A percentile compares a stretch with the other conserved stretches of the same genome.
Evolutionary conservation across 2,113 vertebrate species (phyloP).

Genomic region (Motacilla tschutschensis): DNA sequence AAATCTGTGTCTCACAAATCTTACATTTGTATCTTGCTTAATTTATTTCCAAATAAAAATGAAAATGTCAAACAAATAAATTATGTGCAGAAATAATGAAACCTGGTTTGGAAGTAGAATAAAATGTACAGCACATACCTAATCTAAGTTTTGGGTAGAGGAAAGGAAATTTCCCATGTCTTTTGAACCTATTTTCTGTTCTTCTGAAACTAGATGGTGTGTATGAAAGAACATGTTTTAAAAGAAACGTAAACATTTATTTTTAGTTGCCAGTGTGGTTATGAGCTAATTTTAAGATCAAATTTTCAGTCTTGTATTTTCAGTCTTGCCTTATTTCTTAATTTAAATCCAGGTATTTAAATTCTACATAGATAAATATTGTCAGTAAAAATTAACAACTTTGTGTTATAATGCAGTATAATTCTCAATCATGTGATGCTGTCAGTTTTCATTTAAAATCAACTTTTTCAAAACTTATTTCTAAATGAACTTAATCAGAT

Average conservation of each 20-base stretch:
- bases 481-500: constrained; percentile 75
- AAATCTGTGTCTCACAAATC: not conserved
- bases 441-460: constrained; percentile 75
- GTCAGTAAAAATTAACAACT: not conserved
- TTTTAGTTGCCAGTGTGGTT: not conserved
- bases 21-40: not conserved
- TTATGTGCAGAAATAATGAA: not conserved
- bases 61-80: not conserved
- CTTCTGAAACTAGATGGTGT: not conserved
- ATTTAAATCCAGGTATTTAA: not conserved
- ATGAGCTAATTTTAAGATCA: not conserved
- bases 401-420: not conserved
- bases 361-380: not conserved
- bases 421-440: constrained; percentile 39
- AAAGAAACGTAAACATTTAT: not conserved
- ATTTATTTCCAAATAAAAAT: not conserved
- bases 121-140: not conserved
- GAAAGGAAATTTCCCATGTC: not conserved
- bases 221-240: not conserved
- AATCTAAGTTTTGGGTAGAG: not conserved
- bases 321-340: not conserved
- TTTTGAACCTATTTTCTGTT: not conserved
- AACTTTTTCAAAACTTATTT: constrained; percentile 77
- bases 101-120: not conserved
- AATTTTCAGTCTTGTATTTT: not conserved